Conservation (phyloP, 2,113 vertebrate genomes). For the Nymphicus hollandicus region DNA sequence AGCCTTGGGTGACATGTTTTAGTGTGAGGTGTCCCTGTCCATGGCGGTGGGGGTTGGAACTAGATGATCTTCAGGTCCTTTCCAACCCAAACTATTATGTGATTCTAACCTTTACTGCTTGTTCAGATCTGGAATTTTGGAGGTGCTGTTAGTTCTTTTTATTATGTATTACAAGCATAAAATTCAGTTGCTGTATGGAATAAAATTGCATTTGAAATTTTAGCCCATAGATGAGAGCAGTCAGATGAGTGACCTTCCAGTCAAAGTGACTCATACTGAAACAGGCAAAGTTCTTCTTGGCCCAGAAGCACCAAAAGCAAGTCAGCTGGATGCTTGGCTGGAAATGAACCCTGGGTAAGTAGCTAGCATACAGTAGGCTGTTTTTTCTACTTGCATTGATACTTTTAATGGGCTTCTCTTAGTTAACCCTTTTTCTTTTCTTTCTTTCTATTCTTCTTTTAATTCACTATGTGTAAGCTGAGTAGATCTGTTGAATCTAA, state of each 20-base stretch:
- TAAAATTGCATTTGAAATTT: background rate
- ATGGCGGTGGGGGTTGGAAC: too few relatives aligned
- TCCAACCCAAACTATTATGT: too few relatives aligned
- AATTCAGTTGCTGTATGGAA: background rate
- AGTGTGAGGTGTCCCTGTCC: too few relatives aligned
- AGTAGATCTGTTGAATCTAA: background rate
- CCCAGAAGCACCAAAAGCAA: slow-evolving; percentile 95
- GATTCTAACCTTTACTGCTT: background rate
- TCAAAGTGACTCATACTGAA: slow-evolving; percentile 97
- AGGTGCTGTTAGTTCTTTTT: background rate
- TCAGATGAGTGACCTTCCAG: slow-evolving; percentile 98
- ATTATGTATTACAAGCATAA: background rate
- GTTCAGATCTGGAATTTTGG: background rate
- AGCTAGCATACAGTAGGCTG: background rate
- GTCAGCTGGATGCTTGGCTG: slow-evolving; percentile 96
- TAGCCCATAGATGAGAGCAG: slow-evolving; percentile 97
- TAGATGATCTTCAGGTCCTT: too few relatives aligned
- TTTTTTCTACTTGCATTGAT: background rate
- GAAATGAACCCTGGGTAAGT: slow-evolving; percentile 98
- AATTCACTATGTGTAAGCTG: background rate
- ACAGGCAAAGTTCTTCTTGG: slow-evolving; percentile 95
- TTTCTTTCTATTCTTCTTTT: background rate
- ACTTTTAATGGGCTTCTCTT: background rate
- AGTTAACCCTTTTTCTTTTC: background rate
- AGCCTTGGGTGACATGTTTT: too few relatives aligned